Percentiles rank a stretch among this genome's conserved stretches.
Evolutionary conservation across 2,113 vertebrate genomes (phyloP).

Genomic region (Pandion haliaetus): DNA sequence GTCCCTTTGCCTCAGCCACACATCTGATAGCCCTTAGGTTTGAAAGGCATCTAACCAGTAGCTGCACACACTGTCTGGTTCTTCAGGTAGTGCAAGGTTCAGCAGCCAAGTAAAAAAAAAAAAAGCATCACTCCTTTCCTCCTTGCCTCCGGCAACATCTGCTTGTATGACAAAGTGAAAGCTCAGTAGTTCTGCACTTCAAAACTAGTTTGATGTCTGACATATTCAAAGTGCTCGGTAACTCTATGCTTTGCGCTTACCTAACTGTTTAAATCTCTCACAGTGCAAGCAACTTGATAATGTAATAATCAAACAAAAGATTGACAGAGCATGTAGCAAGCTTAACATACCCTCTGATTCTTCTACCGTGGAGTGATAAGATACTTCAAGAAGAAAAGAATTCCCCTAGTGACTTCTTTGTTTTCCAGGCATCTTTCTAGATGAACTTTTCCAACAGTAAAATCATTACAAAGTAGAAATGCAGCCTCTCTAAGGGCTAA

Average conservation of each 20-base stretch:
- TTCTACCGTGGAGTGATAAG: background rate
- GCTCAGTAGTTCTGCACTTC: constrained; percentile 18
- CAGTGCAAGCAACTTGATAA: constrained; percentile 37
- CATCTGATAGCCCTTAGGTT: constrained; percentile 1
- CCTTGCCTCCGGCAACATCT: background rate
- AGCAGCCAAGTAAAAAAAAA: background rate
- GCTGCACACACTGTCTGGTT: background rate
- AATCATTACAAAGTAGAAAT: constrained; percentile 21
- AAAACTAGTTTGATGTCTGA: constrained; percentile 55
- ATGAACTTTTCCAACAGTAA: constrained; percentile 17
- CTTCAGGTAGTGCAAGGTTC: background rate
- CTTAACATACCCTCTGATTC: background rate
- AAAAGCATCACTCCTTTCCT: background rate
- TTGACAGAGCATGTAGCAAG: constrained; percentile 16
- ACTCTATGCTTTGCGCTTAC: constrained; percentile 1
- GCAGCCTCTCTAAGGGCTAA: background rate
- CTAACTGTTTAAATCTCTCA: constrained; percentile 56
- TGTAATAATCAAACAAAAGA: constrained; percentile 55
- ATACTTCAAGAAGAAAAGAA: constrained; percentile 6
- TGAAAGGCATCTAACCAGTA: background rate
- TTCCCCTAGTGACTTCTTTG: background rate
- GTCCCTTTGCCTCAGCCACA: background rate
- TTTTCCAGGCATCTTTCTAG: background rate
- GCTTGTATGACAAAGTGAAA: constrained; percentile 33
- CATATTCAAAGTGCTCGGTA: background rate